Base-by-base conservation (phyloP, 2,888 invertebrate species). In the Ptychoptera albimana region DNA sequence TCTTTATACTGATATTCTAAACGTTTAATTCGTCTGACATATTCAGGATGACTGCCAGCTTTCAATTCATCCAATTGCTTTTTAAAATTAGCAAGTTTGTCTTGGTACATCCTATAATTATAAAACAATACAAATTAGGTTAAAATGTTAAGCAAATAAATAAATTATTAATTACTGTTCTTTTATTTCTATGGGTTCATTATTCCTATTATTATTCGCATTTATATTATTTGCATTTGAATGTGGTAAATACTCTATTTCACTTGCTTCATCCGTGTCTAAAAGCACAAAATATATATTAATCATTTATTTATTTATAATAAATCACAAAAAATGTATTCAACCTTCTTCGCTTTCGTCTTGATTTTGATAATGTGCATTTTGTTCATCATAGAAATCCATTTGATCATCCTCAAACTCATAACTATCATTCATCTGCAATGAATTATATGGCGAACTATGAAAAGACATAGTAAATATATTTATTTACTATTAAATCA, bases 251-350 rank as follows among this genome's bases (percentile, higher is more conserved):
- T 82, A 77, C 54, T 93, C 93, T n/a, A 89, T 87, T 66, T 94
- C 94, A 64, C 92, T 92, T 1, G 93, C 93, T 69, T 94, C 94
- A 66, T 93, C 94, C 0, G 94, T 94, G 61, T 93, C 93, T 82
- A 54, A 43, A 57, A 57, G 63, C 4, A 29, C n/a, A 7, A 12
- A 45, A 58, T 36, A 60, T 54, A 32, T 31, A 40, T 32, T 30
- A 38, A 44, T 32, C 12, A 31, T 14, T 37, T 12, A 41, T 34
- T 30, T 9, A 5, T 14, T n/a, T 10, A 42, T 11, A 56, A 36
- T 9, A 11, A 9, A 3, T 16, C 32, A 3, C 34, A 39, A 35
- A 57, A n/a, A 7, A 23, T 23, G 23, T 5, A 23, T 44, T 49
- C 60, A n/a, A 73, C 73, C 73, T 68, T 73, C 73, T 51, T 73